Conservation (phyloP, 2,888 invertebrate species). For the Drosophila meridiana region DNA sequence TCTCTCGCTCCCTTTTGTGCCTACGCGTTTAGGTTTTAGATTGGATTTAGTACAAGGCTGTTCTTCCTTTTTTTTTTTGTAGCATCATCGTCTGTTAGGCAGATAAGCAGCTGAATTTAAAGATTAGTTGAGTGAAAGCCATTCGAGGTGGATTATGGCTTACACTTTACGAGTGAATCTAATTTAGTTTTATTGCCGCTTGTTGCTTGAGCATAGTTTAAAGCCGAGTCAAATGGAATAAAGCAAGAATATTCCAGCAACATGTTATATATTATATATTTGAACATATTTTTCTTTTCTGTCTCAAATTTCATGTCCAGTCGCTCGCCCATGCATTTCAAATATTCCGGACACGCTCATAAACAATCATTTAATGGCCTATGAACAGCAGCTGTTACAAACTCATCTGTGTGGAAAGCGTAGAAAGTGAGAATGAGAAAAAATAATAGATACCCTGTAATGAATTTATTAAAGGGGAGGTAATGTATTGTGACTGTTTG, state of each 20-base stretch:
- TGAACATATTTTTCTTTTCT: neutral
- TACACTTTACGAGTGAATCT: neutral
- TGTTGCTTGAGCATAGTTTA: constrained; percentile 1
- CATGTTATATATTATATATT: neutral
- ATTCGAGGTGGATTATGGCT: constrained; percentile 22
- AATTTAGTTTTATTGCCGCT: constrained; percentile 10
- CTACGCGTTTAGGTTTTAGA: constrained; percentile 14
- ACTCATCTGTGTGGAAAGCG: constrained; percentile 15
- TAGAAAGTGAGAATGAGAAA: constrained; percentile 38
- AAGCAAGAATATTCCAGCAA: too few relatives aligned
- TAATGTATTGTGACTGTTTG: neutral
- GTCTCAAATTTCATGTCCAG: neutral
- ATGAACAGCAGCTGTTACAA: constrained; percentile 58
- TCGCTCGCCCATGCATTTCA: constrained; percentile 27
- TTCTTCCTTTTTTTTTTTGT: neutral
- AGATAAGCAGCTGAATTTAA: constrained; percentile 31
- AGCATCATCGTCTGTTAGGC: constrained; percentile 2
- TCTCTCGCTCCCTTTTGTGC: neutral
- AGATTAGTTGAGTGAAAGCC: constrained; percentile 30
- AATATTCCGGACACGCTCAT: constrained; percentile 60
- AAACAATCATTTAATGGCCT: constrained; percentile 70
- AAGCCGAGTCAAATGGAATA: neutral
- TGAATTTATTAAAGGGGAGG: too few relatives aligned
- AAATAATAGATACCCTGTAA: constrained; percentile 15
- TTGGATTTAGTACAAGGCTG: constrained; percentile 12